A percentile compares a stretch with the other conserved stretches of the same genome.
Conservation (phyloP, 92 coral and sea anemone genomes). For the Nematostella vectensis region DNA sequence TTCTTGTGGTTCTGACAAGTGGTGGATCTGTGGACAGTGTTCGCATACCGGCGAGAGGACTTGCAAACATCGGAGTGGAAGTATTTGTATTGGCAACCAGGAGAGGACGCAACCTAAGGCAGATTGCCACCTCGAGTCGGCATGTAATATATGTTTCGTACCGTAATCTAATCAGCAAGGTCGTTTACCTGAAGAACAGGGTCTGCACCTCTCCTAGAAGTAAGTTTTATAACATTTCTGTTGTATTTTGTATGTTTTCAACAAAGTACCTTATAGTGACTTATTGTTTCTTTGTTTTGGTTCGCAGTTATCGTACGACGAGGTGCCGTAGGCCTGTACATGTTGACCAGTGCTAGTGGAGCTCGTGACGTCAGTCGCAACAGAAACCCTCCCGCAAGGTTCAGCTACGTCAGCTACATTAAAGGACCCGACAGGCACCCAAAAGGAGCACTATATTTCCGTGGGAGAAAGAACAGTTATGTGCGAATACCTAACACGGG, state of each 20-base stretch:
- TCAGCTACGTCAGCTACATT: conserved; percentile 10
- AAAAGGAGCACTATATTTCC: conserved; percentile 35
- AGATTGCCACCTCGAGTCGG: conserved; percentile 12
- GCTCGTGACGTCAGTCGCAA: conserved; percentile 40
- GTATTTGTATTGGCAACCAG: conserved; percentile 24
- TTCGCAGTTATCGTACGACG: conserved; percentile 25
- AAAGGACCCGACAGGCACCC: conserved; percentile 51
- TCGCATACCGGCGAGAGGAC: conserved; percentile 14
- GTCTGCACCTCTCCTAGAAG: conserved; percentile 19
- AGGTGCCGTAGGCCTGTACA: conserved; percentile 46
- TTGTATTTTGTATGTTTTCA: too few relatives aligned
- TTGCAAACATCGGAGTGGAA: conserved; percentile 28
- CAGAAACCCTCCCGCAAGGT: conserved; percentile 27
- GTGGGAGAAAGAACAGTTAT: conserved; percentile 40
- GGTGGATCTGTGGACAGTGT: conserved; percentile 32
- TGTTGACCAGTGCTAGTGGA: conserved; percentile 26
- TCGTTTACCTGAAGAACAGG: conserved; percentile 3
- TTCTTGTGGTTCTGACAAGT: conserved; percentile 25
- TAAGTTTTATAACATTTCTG: too few relatives aligned
- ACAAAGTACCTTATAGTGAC: too few relatives aligned
- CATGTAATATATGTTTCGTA: conserved; percentile 5
- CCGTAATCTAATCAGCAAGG: background rate
- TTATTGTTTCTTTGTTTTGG: too few relatives aligned
- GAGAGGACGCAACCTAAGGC: background rate
- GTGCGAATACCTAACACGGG: conserved; percentile 53